Evolutionary conservation across 2,113 vertebrate genomes (phyloP), one percentile per base, ranked within the genome.

Genomic region (Stegostoma tigrinum): DNA sequence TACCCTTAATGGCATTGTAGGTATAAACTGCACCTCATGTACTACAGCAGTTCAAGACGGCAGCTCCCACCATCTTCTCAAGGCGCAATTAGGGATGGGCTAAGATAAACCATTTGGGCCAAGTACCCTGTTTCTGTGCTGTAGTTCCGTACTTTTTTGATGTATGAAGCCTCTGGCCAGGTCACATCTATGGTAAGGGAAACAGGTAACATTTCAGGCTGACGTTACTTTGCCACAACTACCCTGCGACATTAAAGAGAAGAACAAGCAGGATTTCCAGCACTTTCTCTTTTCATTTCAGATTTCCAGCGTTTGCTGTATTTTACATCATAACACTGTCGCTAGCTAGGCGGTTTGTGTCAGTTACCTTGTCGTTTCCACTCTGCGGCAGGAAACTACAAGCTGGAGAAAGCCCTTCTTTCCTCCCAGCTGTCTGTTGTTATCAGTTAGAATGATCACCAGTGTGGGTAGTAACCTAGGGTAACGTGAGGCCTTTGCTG

Each of bases 381-480:
- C 97, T 96, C 96, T 96, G 97, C 96, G 97, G 96, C 97, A 98
- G 97, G 97, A 97, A 98, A 97, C 96, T 96, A 96, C 95, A 83
- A 96, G 96, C 95, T 96, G 96, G 96, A 96, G 96, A 96, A 96
- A 96, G 96, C 96, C 95, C 95, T 95, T 90, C 72, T 96, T 96
- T 80, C 93, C 90, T 95, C 66, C 55, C 94, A 95, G 96, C 96
- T 95, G 96, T 94, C 95, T 96, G 96, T 80, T 89, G 96, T 96
- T 95, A 97, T 96, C 96, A 96, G 97, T 96, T 61, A 96, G 70
- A 24, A 8, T 6, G 4, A 95, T 72, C 55, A 96, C 96, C 8
- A 96, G 95, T 87, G 86, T 80, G 66, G 14, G 27, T 75, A 96
- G 85, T 94, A 70, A 15, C 94, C 95, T 42, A 78, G 96, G 96